Base-by-base conservation (phyloP, 2,888 invertebrate genomes). In the Drosophila mercatorum region DNA sequence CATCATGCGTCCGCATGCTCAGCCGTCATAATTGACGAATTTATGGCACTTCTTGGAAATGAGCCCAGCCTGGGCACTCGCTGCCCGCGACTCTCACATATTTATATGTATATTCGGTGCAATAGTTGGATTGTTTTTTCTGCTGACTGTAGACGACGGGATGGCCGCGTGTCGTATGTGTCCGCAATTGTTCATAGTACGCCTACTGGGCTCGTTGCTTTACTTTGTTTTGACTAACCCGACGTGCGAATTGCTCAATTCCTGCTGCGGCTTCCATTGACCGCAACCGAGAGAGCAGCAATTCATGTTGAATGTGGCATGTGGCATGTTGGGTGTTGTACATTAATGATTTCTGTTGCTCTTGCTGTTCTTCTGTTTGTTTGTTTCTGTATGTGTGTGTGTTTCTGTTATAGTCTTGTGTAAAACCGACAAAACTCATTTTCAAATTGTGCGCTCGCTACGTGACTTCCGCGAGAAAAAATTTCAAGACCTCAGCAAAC, bases 341-440 rank as follows among this genome's bases (percentile, higher is more conserved):
- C 70, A 82, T 82, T 73, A 76, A 80, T 75, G 76, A 79, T 79
- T 80, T 75, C 61, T 65, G 61, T 63, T 62, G 66, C 62, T 60
- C 52, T 60, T 69, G 17, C 44, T 11, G 31, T 36, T 51, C 11
- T 22, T 68, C 57, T 78, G 75, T 74, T 58, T 64, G 55, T 22
- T 22, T 22, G 22, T 57, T 49, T 71, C 58, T 53, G 51, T 62
- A 5, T 46, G 7, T 47, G 7, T 28, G 22, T 46, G 12, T 26
- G 44, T 44, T 22, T 47, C 10, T n/a, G 14, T 11, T 17, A 65
- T 57, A 72, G 68, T 70, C 58, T 66, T 69, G 88, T 88, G 88
- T 85, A 88, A 89, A 89, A 89, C 88, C 88, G 88, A 84, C 86
- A 86, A 87, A 87, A 89, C 88, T 83, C 83, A 87, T 87, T 87